Evolutionary conservation across 2,888 invertebrate genomes (phyloP).

Genomic region (Polyploca ridens): DNA sequence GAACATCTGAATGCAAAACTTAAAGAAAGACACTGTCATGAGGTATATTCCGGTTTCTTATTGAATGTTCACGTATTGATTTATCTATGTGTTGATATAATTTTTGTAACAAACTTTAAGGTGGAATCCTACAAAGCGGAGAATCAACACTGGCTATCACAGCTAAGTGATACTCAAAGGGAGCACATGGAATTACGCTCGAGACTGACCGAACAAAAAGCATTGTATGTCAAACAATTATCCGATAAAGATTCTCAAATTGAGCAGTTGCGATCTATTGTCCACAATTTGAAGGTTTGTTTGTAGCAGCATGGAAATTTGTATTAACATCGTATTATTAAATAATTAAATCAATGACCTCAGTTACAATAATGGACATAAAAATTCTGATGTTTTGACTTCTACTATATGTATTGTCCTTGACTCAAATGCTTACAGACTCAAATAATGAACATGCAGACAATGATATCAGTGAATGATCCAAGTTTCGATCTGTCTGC

Average conservation of each 20-base stretch:
- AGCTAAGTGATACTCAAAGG: conserved; percentile 80
- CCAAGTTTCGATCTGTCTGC: conserved; percentile 79
- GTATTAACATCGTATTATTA: no score
- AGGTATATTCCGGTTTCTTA: conserved; percentile 53
- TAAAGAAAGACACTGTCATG: conserved; percentile 86
- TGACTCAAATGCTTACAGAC: conserved; percentile 45
- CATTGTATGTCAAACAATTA: conserved; percentile 65
- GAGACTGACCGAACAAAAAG: conserved; percentile 75
- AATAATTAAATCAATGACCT: no score
- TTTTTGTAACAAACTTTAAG: conserved; percentile 37
- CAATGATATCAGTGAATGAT: conserved; percentile 73
- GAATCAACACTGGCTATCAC: conserved; percentile 85
- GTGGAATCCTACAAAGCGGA: conserved; percentile 86
- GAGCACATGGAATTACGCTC: conserved; percentile 80
- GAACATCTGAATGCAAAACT: conserved; percentile 85
- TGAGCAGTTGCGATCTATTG: conserved; percentile 70
- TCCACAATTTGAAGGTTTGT: conserved; percentile 69
- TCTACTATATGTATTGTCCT: no score
- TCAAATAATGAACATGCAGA: conserved; percentile 78
- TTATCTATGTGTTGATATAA: background rate
- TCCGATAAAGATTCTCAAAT: conserved; percentile 75
- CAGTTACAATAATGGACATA: no score
- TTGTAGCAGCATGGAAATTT: background rate
- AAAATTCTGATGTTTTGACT: no score
- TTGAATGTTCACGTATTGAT: background rate